These are phyloP conservation scores for Hydractinia echinata DNA, from an alignment of 30 jellyfish, hydroid and myxozoan genomes.

Conservation along the genomic window DNA sequence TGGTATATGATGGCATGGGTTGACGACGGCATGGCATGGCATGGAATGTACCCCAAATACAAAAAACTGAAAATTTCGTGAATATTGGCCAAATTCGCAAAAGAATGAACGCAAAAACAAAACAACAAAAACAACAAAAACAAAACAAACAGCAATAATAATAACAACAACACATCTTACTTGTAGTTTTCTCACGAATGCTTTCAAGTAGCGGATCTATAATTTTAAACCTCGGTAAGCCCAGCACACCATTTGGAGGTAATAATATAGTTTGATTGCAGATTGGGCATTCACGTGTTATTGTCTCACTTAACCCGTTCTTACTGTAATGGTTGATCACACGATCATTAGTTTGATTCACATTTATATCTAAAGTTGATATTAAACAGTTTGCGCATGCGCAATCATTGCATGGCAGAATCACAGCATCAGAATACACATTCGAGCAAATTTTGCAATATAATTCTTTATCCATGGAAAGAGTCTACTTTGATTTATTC, in stretches of 20 bases:
- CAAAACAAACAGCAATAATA: no score
- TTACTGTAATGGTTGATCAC: background rate
- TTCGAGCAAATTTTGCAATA: slow-evolving; percentile 49
- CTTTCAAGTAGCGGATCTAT: slow-evolving; percentile 26
- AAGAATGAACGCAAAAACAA: no score
- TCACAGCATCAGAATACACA: slow-evolving; percentile 41
- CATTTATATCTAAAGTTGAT: slow-evolving; percentile 11
- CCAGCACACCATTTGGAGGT: slow-evolving; percentile 44
- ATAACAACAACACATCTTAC: no score
- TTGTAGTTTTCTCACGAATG: no score
- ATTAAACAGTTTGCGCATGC: slow-evolving; percentile 43
- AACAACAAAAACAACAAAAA: no score
- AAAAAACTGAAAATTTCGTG: no score
- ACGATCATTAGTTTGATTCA: background rate
- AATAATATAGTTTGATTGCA: slow-evolving; percentile 29
- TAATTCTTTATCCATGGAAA: slow-evolving; percentile 44
- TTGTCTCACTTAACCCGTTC: background rate
- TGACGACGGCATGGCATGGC: no score
- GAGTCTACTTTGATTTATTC: no score
- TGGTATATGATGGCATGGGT: no score
- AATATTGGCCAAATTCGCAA: no score
- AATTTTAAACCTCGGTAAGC: slow-evolving; percentile 28
- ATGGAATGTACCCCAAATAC: no score
- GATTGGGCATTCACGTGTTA: slow-evolving; percentile 35
- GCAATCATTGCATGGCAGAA: slow-evolving; percentile 61